These are phyloP conservation scores for Protula sp. DNA, from an alignment of 2,888 invertebrate genomes.

Conservation along the genomic window DNA sequence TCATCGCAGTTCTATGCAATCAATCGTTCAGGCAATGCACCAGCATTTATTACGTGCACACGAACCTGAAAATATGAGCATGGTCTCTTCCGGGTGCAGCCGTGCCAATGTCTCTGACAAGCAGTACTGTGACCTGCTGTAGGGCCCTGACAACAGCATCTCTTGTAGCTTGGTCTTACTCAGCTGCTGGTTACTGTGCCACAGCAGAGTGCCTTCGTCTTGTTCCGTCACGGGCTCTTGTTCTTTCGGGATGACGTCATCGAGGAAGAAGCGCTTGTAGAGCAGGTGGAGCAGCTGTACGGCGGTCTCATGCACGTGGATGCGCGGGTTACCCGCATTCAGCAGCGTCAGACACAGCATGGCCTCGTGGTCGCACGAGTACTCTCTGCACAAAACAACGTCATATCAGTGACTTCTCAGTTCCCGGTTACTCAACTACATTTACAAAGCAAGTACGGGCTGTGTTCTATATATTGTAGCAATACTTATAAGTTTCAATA, in stretches of 20 bases:
- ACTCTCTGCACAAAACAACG: conserved; percentile 40
- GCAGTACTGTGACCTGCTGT: conserved; percentile 66
- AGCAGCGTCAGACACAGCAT: conserved; percentile 95
- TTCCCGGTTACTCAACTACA: not conserved
- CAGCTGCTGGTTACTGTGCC: conserved; percentile 4
- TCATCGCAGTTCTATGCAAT: no score
- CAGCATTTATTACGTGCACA: no score
- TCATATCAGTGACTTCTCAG: not conserved
- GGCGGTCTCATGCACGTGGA: conserved; percentile 87
- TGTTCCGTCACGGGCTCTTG: not conserved
- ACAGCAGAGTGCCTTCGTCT: not conserved
- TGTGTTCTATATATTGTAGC: not conserved
- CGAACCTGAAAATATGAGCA: conserved; percentile 98
- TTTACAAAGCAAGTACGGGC: not conserved
- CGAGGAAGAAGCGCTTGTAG: conserved; percentile 91
- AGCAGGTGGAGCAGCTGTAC: conserved; percentile 83
- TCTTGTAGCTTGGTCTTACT: conserved; percentile 43
- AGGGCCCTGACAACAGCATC: conserved; percentile 66
- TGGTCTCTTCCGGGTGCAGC: conserved; percentile 92
- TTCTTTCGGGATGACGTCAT: conserved; percentile 50
- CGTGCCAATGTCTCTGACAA: conserved; percentile 78
- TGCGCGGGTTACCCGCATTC: conserved; percentile 90
- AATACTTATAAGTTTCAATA: no score
- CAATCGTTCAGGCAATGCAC: no score
- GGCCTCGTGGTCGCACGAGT: conserved; percentile 77